phyloP scores from a whole-genome alignment of 2,113 vertebrate species.

The Taurulus bubalis region DNA sequence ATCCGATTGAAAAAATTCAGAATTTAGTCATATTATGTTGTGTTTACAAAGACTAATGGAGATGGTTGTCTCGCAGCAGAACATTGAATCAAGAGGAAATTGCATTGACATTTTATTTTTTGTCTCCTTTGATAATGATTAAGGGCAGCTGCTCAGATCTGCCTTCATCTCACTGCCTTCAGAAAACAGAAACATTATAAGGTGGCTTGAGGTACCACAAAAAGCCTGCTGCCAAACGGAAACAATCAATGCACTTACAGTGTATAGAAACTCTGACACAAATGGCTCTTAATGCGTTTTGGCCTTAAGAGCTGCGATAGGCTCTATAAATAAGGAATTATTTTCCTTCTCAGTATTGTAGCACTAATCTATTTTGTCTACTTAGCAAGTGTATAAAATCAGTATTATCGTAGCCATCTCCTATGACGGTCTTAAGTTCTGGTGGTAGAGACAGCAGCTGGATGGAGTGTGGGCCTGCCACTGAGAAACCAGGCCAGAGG shows the following conservation, averaged over 20 bases:
- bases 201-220: conserved; percentile 8
- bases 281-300: conserved; percentile 42
- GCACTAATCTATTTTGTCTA: conserved; percentile 54
- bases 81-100: conserved; percentile 9
- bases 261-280: background rate
- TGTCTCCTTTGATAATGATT: background rate
- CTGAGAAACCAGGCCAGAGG: conserved; percentile 52
- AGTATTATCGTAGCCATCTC: conserved; percentile 64
- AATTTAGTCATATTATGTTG: conserved; percentile 34
- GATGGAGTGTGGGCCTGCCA: conserved; percentile 14
- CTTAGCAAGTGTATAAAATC: conserved; percentile 51
- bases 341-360: conserved; percentile 44
- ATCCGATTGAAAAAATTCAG: conserved; percentile 8
- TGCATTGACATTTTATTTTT: background rate
- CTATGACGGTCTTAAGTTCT: conserved; percentile 60
- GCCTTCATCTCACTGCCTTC: conserved; percentile 37
- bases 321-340: conserved; percentile 31
- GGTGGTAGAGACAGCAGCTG: conserved; percentile 39
- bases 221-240: background rate
- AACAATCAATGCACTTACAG: conserved; percentile 4
- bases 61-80: background rate
- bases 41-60: conserved; percentile 34
- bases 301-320: conserved; percentile 17
- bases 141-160: conserved; percentile 21
- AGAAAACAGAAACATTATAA: conserved; percentile 11